Conservation (phyloP, 2,797 vertebrate genomes). For the Rachycentron canadum region DNA sequence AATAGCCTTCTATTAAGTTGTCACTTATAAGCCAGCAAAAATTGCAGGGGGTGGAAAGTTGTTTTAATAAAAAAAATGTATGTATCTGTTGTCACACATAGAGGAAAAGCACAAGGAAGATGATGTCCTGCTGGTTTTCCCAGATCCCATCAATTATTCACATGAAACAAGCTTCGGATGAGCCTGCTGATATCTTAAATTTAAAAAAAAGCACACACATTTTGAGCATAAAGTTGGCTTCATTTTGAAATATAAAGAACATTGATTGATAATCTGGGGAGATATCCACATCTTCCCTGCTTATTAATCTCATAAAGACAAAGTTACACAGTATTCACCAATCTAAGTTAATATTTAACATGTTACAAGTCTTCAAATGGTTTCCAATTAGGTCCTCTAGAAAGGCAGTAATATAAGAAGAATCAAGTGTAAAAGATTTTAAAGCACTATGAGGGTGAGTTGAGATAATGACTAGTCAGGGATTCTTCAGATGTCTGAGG, state of each 20-base stretch:
- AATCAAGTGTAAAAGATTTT: constrained; percentile 34
- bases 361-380: constrained; percentile 17
- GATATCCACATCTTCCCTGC: neutral
- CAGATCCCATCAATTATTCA: constrained; percentile 16
- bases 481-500: constrained; percentile 43
- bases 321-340: neutral
- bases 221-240: constrained; percentile 4
- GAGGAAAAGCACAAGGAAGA: constrained; percentile 43
- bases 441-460: constrained; percentile 29
- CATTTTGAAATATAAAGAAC: constrained; percentile 5
- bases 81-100: constrained; percentile 43
- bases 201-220: neutral
- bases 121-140: constrained; percentile 42
- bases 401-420: constrained; percentile 16
- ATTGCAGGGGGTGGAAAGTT: constrained; percentile 47
- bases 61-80: constrained; percentile 59
- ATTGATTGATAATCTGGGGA: neutral
- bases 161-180: neutral
- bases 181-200: constrained; percentile 29
- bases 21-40: constrained; percentile 64
- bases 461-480: constrained; percentile 56
- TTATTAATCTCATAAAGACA: constrained; percentile 11
- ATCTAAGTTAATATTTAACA: constrained; percentile 15
- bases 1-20: constrained; percentile 75
- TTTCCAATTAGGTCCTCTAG: constrained; percentile 28